phyloP scores from a whole-genome alignment of 2,888 invertebrate species.

The Eilema griseolum region DNA sequence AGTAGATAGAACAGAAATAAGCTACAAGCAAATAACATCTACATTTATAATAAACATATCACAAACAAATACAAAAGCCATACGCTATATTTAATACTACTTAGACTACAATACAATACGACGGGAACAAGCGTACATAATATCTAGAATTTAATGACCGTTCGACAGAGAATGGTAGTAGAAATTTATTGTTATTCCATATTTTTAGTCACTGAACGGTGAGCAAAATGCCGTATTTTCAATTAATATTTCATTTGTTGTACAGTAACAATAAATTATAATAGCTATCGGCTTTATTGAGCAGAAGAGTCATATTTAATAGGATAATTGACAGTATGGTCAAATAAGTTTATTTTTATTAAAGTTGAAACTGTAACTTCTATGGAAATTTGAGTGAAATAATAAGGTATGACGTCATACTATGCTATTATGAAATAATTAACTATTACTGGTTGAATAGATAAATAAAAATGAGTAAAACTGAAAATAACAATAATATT shows the following conservation, averaged over 20 bases:
- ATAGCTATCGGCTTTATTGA: background rate
- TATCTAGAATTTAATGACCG: background rate
- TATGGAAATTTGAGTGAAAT: background rate
- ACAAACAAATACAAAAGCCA: slow-evolving; percentile 6
- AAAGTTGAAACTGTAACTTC: background rate
- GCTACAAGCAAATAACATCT: background rate
- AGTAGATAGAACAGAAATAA: background rate
- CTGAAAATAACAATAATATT: background rate
- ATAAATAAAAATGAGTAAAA: background rate
- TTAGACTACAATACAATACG: background rate
- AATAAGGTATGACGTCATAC: background rate
- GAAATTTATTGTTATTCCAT: background rate
- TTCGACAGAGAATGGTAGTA: background rate
- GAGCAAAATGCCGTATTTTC: background rate
- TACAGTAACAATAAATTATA: background rate
- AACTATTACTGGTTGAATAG: background rate
- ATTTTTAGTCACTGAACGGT: background rate
- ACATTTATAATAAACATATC: background rate
- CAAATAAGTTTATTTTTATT: background rate
- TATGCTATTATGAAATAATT: background rate
- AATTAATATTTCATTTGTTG: background rate
- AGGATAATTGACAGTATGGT: background rate
- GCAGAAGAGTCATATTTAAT: background rate
- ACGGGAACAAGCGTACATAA: background rate
- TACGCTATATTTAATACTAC: background rate